A percentile compares a stretch with the other conserved stretches of the same genome.
Evolutionary conservation across 1,140 invertebrate species (phyloP).

Genomic region (Andrena cerasifolii): DNA sequence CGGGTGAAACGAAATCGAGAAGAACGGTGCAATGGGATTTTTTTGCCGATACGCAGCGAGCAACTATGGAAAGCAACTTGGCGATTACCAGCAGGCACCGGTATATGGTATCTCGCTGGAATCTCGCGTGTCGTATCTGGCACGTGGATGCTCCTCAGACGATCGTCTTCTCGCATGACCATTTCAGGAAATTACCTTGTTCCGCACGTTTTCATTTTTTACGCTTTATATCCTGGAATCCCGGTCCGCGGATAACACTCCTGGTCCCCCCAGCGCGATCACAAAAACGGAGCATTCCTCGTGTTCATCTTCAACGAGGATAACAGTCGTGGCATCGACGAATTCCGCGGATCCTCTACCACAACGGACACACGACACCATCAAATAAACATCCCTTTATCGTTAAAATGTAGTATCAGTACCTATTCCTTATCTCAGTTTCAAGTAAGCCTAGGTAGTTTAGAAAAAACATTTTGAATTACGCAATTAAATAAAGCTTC

Average conservation of each 20-base stretch:
- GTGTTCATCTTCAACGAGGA: not conserved
- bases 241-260: not conserved
- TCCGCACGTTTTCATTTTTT: slow-evolving; percentile 49
- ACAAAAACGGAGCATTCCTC: slow-evolving; percentile 30
- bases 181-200: slow-evolving; percentile 50
- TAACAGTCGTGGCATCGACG: not conserved
- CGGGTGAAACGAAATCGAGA: not conserved
- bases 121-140: slow-evolving; percentile 42
- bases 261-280: not conserved
- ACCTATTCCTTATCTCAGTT: too few relatives aligned
- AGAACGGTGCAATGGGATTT: slow-evolving; percentile 34
- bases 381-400: not conserved
- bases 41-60: not conserved
- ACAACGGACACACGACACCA: not conserved
- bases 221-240: slow-evolving; percentile 28
- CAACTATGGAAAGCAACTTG: slow-evolving; percentile 33
- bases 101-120: slow-evolving; percentile 39
- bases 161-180: slow-evolving; percentile 43
- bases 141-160: slow-evolving; percentile 35
- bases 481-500: too few relatives aligned
- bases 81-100: slow-evolving; percentile 17
- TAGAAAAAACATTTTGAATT: too few relatives aligned
- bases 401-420: too few relatives aligned
- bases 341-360: not conserved
- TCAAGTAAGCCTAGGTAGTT: too few relatives aligned